Evolutionary conservation across 1,140 invertebrate species (phyloP), one percentile per base, ranked within the genome.

Genomic region (Palaemon carinicauda): DNA sequence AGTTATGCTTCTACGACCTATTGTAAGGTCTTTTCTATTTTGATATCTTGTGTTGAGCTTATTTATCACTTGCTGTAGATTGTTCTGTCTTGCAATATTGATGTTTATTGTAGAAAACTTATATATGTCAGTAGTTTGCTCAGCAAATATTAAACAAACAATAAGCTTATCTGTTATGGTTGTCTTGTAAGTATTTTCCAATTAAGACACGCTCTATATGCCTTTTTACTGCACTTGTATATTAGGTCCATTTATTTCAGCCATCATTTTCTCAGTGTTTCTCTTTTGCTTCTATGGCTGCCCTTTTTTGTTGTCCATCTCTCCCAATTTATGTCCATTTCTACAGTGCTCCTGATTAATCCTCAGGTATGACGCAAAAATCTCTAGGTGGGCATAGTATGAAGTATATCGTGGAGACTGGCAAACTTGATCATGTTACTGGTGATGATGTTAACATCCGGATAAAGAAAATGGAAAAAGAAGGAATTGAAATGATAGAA

Each of bases 401-500:
- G 50, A 89, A 89, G 69, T 89, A 88, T 69, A 89, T 89, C 85
- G 81, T 89, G 33, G 88, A 89, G 56, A 87, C 88, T 1, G 88
- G 88, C 31, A 89, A 87, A 65, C 85, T 86, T n/a, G 88, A 89
- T 71, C 86, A 89, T 27, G 82, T 89, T 15, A 87, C 65, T 27
- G 88, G 88, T 7, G 80, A 78, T 53, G 87, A 89, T 53, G 88
- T 85, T 56, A 86, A 89, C 82, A 89, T 89, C 56, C 82, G 84
- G 29, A 89, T 89, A 84, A 86, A 88, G 60, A 89, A 86, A 83
- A 88, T 88, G 60, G 88, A 89, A 33, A 84, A 82, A 65, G 88
- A 89, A 52, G 81, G 84, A 82, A 81, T 84, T 29, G 88, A 89
- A 50, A 83, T 86, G 56, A 82, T 80, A 79, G 81, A 88, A 27